Base-by-base conservation (phyloP, 2,888 invertebrate genomes). In the Prenolepis imparis region DNA sequence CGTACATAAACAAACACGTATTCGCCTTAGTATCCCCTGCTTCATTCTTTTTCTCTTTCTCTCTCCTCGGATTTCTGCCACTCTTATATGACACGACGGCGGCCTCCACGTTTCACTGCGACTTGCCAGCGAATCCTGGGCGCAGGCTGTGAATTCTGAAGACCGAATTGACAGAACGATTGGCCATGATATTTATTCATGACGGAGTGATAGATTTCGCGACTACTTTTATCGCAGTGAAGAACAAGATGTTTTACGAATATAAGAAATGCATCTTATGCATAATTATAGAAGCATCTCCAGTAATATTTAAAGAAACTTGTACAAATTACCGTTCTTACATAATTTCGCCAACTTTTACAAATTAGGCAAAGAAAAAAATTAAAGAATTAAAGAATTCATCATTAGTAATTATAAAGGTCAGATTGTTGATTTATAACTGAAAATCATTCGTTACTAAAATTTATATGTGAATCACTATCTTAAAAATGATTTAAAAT, bases 41-140 rank as follows among this genome's bases (percentile, higher is more conserved):
- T 24, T 72, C 32, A 44, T 72, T 72, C 75, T 84, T 61, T 61
- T 15, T 1, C 32, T 74, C 74, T 57, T 44, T 63, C 70, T 70
- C 74, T 81, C 84, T 84, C 36, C 52, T 68, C 80, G 84, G 80
- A 86, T 86, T 86, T 86, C 83, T 61, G 81, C 81, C 78, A 81
- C 88, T 86, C 87, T 91, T 88, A 88, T 86, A 87, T 83, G 88
- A 90, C 85, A 86, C 86, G 87, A 83, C 83, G 83, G 84, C 82
- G 72, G 73, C 73, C 78, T 77, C 73, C 86, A 73, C 86, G 85
- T 81, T 84, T 73, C 68, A 61, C 73, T 32, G n/a, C 72, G 81
- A 82, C 59, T 77, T 68, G 63, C 55, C 39, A 52, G 44, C 24
- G 73, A 61, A 73, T 52, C 39, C 24, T 61, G 41, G 32, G 63